Evolutionary conservation across 2,797 vertebrate genomes (phyloP).

Genomic region (Clarias fuscus): DNA sequence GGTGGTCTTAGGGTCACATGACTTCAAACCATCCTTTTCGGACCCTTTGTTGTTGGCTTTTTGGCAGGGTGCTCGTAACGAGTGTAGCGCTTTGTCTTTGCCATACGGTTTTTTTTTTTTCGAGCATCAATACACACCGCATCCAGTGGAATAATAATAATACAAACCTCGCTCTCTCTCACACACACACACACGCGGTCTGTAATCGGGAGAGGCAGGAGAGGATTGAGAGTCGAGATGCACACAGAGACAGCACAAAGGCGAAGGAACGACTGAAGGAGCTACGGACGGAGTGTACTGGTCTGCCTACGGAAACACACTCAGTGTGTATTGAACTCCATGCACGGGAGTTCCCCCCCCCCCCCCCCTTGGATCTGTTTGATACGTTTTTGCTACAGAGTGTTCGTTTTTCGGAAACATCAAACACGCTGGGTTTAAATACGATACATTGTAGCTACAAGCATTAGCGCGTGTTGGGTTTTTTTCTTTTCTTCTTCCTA

Average conservation of each 20-base stretch:
- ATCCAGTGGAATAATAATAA: neutral
- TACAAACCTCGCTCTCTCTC: too few species aligned
- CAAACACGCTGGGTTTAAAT: neutral
- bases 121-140: neutral
- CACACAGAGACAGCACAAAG: constrained; percentile 23
- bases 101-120: neutral
- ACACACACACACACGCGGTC: neutral
- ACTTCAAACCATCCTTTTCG: constrained; percentile 47
- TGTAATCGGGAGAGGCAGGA: neutral
- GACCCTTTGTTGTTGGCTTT: constrained; percentile 59
- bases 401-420: constrained; percentile 15
- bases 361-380: constrained; percentile 1
- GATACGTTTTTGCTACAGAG: neutral
- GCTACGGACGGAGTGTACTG: neutral
- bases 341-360: constrained; percentile 12
- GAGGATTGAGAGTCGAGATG: constrained; percentile 17
- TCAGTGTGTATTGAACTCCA: constrained; percentile 20
- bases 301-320: constrained; percentile 1
- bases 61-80: constrained; percentile 17
- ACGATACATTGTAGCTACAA: neutral
- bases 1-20: constrained; percentile 55
- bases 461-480: neutral
- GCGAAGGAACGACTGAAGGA: constrained; percentile 19
- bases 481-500: neutral
- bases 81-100: constrained; percentile 8